Percentiles rank a stretch among this genome's conserved stretches.
Evolutionary conservation across 2,797 vertebrate genomes (phyloP).

Genomic region (Hozukius guyotensis): DNA sequence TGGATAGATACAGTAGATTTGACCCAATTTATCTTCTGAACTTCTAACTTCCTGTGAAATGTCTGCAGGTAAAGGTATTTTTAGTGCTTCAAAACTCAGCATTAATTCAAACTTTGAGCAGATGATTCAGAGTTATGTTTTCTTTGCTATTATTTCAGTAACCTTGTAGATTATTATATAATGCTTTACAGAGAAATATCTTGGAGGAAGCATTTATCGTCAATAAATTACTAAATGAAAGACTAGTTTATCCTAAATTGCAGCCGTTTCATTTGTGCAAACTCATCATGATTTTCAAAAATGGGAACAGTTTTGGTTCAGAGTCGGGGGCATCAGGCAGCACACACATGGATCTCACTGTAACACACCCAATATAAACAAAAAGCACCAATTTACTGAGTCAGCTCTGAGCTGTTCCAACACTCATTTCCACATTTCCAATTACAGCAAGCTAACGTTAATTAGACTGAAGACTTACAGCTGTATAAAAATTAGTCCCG

Average conservation of each 20-base stretch:
- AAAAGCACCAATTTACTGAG: conserved; percentile 5
- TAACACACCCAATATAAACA: conserved; percentile 23
- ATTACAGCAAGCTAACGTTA: conserved; percentile 35
- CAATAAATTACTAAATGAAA: background rate
- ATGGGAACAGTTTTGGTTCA: background rate
- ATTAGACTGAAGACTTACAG: conserved; percentile 38
- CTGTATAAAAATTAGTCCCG: conserved; percentile 19
- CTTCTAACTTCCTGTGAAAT: conserved; percentile 47
- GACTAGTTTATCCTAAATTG: background rate
- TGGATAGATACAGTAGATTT: conserved; percentile 22
- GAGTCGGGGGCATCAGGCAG: background rate
- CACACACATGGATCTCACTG: background rate
- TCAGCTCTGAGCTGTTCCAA: conserved; percentile 7
- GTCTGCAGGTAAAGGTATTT: conserved; percentile 35
- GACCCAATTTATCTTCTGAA: conserved; percentile 39
- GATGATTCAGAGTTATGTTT: conserved; percentile 17
- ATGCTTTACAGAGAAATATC: background rate
- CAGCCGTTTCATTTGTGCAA: background rate
- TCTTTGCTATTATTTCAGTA: background rate
- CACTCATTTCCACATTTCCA: conserved; percentile 34
- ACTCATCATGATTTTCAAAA: background rate
- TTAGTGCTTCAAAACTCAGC: conserved; percentile 18
- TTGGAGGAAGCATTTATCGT: background rate
- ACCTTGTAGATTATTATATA: background rate
- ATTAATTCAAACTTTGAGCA: conserved; percentile 37